Percentiles rank a stretch among this genome's conserved stretches.
phyloP scores from a whole-genome alignment of 2,797 vertebrate genomes.

The Poeciliopsis gracilis region DNA sequence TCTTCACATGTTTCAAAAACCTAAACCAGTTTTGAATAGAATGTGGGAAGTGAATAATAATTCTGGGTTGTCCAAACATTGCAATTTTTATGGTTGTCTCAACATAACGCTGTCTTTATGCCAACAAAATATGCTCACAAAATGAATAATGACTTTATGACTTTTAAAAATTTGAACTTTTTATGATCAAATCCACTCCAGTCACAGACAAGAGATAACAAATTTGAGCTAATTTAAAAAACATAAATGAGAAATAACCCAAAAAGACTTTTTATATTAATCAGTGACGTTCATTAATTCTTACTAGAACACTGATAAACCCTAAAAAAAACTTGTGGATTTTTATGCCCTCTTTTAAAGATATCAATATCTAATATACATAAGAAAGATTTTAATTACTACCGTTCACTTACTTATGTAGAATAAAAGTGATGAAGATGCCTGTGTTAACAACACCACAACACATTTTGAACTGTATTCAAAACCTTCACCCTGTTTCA shows the following conservation, averaged over 20 bases:
- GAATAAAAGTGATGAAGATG: neutral
- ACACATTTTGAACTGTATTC: neutral
- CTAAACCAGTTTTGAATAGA: neutral
- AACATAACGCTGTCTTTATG: neutral
- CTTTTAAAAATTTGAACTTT: neutral
- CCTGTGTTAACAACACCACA: neutral
- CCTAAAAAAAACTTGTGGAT: neutral
- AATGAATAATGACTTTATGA: neutral
- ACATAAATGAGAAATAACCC: neutral
- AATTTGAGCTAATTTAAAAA: neutral
- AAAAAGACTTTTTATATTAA: slow-evolving; percentile 16
- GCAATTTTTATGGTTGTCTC: neutral
- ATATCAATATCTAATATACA: neutral
- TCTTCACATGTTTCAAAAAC: neutral
- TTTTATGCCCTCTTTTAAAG: neutral
- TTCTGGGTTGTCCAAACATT: neutral
- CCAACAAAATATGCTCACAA: neutral
- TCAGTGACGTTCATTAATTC: neutral
- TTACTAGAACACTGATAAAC: neutral
- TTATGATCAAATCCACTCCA: neutral
- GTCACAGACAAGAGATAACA: neutral
- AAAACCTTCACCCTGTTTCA: neutral
- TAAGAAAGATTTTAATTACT: neutral
- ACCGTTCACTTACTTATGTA: neutral
- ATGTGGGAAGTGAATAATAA: neutral